phyloP scores from a whole-genome alignment of 2,797 vertebrate species.

The Danio albolineatus region DNA sequence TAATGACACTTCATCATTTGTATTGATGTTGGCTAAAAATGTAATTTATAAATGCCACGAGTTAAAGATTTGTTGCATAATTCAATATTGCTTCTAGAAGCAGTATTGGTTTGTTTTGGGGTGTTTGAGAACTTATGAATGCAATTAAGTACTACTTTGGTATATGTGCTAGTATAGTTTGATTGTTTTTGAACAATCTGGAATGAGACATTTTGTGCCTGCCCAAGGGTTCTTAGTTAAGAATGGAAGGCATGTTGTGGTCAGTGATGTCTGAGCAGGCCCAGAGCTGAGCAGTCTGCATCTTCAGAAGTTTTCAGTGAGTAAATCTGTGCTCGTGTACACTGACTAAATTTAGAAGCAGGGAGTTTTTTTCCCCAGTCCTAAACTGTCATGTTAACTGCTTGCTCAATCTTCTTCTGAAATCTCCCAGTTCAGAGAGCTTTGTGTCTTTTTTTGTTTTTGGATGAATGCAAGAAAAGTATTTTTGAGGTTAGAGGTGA shows the following conservation, averaged over 20 bases:
- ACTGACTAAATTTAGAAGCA: constrained; percentile 32
- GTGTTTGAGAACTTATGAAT: constrained; percentile 46
- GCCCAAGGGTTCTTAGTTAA: constrained; percentile 13
- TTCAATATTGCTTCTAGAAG: background rate
- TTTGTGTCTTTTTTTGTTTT: constrained; percentile 33
- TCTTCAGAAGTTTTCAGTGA: constrained; percentile 1
- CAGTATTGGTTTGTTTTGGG: background rate
- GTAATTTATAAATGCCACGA: background rate
- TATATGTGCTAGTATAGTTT: too few relatives aligned
- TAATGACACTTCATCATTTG: background rate
- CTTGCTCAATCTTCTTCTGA: constrained; percentile 17
- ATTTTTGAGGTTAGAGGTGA: constrained; percentile 16
- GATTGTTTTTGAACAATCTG: constrained; percentile 47
- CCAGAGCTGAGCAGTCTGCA: constrained; percentile 9
- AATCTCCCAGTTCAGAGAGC: background rate
- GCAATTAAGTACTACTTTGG: too few relatives aligned
- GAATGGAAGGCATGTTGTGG: constrained; percentile 30
- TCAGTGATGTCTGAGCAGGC: constrained; percentile 11
- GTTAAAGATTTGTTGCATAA: background rate
- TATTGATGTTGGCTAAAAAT: background rate
- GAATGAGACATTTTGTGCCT: constrained; percentile 23
- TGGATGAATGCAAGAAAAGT: constrained; percentile 11
- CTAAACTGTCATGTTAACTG: constrained; percentile 26
- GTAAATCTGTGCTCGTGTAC: constrained; percentile 11
- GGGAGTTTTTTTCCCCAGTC: background rate